These are phyloP conservation scores for Smittia aterrima DNA, from an alignment of 2,888 invertebrate species.

Conservation along the genomic window DNA sequence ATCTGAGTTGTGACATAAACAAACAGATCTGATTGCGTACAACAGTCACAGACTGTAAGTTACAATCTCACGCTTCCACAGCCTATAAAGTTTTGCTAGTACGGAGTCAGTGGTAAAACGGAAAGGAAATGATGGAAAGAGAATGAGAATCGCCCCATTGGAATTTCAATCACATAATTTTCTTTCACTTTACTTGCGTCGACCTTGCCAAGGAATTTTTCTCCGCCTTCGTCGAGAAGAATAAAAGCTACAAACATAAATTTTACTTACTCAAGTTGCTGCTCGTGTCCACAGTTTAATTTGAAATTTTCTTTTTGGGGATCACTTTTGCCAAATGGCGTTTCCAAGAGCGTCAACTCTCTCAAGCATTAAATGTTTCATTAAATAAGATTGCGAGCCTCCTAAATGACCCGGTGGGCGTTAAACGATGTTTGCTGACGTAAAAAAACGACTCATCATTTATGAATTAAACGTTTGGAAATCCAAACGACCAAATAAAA, in stretches of 20 bases:
- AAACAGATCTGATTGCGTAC: too few relatives aligned
- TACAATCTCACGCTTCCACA: background rate
- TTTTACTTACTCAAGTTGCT: background rate
- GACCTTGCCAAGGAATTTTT: background rate
- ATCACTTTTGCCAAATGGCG: background rate
- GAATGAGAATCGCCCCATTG: background rate
- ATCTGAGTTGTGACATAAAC: too few relatives aligned
- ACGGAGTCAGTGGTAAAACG: background rate
- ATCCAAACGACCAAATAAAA: too few relatives aligned
- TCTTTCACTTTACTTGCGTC: background rate
- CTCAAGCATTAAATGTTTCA: background rate
- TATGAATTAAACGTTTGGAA: too few relatives aligned
- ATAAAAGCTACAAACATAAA: background rate
- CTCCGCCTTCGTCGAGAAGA: background rate
- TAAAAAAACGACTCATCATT: too few relatives aligned
- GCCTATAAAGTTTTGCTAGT: background rate
- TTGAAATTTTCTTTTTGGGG: background rate
- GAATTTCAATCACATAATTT: slow-evolving; percentile 26
- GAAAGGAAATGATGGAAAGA: background rate
- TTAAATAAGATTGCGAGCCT: background rate
- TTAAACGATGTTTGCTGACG: too few relatives aligned
- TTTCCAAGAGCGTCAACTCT: background rate
- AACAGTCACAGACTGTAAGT: too few relatives aligned
- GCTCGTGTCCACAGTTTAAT: background rate
- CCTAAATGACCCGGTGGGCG: too few relatives aligned